Base-by-base conservation (phyloP, 2,888 invertebrate genomes). In the Dasysyrphus albostriatus region DNA sequence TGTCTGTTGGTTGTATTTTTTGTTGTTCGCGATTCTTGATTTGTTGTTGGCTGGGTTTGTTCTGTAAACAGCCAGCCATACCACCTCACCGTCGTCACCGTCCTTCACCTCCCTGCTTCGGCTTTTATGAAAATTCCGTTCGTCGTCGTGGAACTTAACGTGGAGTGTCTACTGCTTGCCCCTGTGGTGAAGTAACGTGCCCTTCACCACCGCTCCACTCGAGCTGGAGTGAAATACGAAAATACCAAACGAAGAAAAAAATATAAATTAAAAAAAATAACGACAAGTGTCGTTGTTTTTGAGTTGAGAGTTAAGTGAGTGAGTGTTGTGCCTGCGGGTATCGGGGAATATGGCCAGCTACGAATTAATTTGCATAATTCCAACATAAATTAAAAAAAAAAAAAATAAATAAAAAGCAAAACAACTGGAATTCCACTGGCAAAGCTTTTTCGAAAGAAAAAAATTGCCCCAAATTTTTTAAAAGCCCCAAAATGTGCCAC, bases 321-420 rank as follows among this genome's bases (percentile, higher is more conserved):
- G 72, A 54, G n/a, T 37, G 56, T 34, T 44, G 75, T 58, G 72
- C 72, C 58, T 44, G 19, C 61, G 34, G 34, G 70, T 29, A 42
- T 61, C 39, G 42, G 67, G 37, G 70, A 87, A 83, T 79, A 78
- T 87, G 87, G 78, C 82, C 65, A 82, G 75, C 59, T 63, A 47
- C 59, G 42, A 75, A 72, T 67, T 79, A 63, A 87, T 87, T 87
- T 87, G 87, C 87, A 87, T 87, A 83, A 79, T 87, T 83, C 75
- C 78, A 59, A 75, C 74, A 75, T 83, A 87, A 75, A 78, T 54
- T 83, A 87, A 75, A 78, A 47, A 44, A 32, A 75, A 12, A 42
- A 32, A 19, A 51, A 63, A 44, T n/a, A 19, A 70, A 69, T 75
- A 56, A 54, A 49, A 29, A 56, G 34, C 44, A 49, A 61, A 61